Evolutionary conservation across 2,113 vertebrate species (phyloP).

Genomic region (Laterallus jamaicensis): DNA sequence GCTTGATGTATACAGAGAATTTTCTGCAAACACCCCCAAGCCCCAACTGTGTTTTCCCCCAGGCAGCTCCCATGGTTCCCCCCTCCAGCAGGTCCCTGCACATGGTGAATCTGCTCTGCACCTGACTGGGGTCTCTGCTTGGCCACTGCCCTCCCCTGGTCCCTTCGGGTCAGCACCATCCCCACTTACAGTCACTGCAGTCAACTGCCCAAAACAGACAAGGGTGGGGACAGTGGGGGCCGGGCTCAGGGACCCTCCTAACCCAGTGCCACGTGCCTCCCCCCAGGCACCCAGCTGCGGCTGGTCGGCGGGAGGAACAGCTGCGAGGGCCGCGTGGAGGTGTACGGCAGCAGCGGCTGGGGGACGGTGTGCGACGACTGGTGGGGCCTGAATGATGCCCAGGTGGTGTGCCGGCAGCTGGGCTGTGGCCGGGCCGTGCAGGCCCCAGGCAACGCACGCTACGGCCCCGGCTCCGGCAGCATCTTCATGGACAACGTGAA

Average conservation of each 20-base stretch:
- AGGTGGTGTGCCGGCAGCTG: conserved; percentile 85
- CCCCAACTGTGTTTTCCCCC: too few relatives aligned
- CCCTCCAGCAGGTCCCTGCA: too few relatives aligned
- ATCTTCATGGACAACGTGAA: background rate
- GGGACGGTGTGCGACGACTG: background rate
- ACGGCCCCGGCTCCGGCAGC: accelerated
- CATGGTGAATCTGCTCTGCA: too few relatives aligned
- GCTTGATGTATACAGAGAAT: too few relatives aligned
- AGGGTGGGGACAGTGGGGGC: too few relatives aligned
- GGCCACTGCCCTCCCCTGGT: too few relatives aligned
- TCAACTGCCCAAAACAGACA: too few relatives aligned
- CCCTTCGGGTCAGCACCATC: too few relatives aligned
- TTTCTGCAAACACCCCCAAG: too few relatives aligned
- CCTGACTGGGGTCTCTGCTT: too few relatives aligned
- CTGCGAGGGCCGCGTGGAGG: conserved; percentile 3
- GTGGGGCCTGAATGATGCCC: conserved; percentile 65
- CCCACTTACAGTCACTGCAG: too few relatives aligned
- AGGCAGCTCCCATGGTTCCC: too few relatives aligned
- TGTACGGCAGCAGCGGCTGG: background rate
- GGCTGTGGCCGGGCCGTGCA: conserved; percentile 70
- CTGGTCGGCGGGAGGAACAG: background rate
- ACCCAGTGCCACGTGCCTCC: accelerated
- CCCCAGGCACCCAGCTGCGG: background rate
- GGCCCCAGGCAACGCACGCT: accelerated
- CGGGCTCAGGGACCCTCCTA: background rate